Evolutionary conservation across 2,888 invertebrate species (phyloP).

Genomic region (Scaeva pyrastri): DNA sequence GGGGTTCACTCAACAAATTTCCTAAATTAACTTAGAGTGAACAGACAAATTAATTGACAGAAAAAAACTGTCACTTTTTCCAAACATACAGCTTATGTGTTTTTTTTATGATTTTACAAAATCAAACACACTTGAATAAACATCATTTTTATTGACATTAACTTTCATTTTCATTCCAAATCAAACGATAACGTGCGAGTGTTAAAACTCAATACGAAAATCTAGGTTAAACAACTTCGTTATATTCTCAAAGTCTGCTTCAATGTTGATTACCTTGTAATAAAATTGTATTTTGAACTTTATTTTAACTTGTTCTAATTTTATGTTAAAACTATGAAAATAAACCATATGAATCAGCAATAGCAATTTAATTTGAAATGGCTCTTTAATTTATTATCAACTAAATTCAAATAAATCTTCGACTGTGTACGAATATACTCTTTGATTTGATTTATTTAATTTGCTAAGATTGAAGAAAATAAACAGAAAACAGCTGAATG

Average conservation of each 20-base stretch:
- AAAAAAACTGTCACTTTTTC: too few species aligned
- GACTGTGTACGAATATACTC: constrained; percentile 19
- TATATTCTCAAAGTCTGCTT: constrained; percentile 6
- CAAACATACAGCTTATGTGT: too few species aligned
- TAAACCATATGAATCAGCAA: background rate
- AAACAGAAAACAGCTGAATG: background rate
- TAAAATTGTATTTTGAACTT: background rate
- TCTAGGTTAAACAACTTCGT: constrained; percentile 14
- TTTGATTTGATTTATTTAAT: constrained; percentile 12
- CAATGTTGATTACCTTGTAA: constrained; percentile 19
- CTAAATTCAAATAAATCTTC: constrained; percentile 22
- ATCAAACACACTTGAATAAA: constrained; percentile 10
- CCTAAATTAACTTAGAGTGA: too few species aligned
- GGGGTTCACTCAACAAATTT: too few species aligned
- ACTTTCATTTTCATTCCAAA: constrained; percentile 18
- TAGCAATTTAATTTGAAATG: constrained; percentile 14
- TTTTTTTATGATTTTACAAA: background rate
- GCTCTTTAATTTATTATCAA: constrained; percentile 5
- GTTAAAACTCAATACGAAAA: background rate
- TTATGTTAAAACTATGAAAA: background rate
- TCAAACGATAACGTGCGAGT: background rate
- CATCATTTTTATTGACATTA: background rate
- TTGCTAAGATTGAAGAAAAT: background rate
- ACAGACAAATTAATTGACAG: too few species aligned
- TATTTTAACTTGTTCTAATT: background rate